Conservation (phyloP, 1,140 invertebrate species). For the Scylla paramamosain region DNA sequence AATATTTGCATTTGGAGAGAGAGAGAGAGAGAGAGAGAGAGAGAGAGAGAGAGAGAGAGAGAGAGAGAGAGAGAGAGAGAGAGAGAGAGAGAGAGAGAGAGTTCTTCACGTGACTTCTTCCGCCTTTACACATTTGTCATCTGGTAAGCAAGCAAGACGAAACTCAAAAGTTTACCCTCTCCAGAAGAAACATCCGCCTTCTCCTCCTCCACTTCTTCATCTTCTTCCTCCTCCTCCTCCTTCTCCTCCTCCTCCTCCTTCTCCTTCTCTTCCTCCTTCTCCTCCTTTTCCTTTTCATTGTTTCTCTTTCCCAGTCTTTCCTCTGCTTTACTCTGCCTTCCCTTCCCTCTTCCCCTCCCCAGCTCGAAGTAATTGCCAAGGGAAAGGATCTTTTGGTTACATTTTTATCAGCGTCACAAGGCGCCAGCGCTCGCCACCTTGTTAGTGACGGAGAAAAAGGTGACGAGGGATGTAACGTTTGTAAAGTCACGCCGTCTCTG, state of each 20-base stretch:
- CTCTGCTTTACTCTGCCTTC: neutral
- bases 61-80: constrained; percentile 20
- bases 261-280: neutral
- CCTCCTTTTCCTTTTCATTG: neutral
- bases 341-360: neutral
- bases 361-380: neutral
- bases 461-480: too few species aligned
- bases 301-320: neutral
- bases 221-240: too few species aligned
- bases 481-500: too few species aligned
- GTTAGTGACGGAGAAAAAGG: neutral
- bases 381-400: neutral
- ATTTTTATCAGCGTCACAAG: neutral
- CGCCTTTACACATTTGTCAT: neutral
- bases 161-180: neutral
- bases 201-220: neutral
- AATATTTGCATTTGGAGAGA: too few species aligned
- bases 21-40: neutral
- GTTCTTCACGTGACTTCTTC: neutral
- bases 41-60: constrained; percentile 20
- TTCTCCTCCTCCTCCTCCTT: too few species aligned
- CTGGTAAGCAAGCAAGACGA: neutral
- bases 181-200: neutral
- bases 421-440: neutral
- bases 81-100: neutral